phyloP scores from a whole-genome alignment of 2,113 vertebrate genomes.

The Rhynchopsitta pachyrhyncha region DNA sequence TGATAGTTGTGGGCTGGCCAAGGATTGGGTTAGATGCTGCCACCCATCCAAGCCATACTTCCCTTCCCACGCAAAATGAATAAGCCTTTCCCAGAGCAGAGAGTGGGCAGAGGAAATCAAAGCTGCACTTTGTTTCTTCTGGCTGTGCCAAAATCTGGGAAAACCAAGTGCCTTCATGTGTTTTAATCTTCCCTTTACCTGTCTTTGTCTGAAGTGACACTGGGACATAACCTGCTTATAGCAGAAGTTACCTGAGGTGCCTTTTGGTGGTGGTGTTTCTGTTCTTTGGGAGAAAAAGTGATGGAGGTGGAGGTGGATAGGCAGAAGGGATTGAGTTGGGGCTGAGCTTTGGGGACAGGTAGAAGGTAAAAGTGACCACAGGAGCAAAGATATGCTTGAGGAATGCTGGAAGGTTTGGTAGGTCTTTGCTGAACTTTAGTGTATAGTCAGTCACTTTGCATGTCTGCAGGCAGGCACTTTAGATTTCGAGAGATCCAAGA shows the following conservation, averaged over 20 bases:
- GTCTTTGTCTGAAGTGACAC: neutral
- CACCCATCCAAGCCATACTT: neutral
- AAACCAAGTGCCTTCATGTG: neutral
- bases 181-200: neutral
- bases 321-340: neutral
- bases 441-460: neutral
- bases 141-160: neutral
- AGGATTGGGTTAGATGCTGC: neutral
- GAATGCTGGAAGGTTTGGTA: neutral
- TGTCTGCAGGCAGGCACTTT: neutral
- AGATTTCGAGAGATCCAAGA: neutral
- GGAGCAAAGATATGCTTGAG: neutral
- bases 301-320: neutral
- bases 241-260: neutral
- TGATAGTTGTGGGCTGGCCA: accelerated
- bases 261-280: neutral
- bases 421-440: neutral
- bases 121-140: neutral
- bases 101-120: neutral
- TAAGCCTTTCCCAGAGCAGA: neutral
- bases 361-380: neutral
- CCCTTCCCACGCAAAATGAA: neutral
- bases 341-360: neutral
- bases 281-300: neutral
- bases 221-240: neutral